Percentiles rank a stretch among this genome's conserved stretches.
These are phyloP conservation scores for Rhinichthys klamathensis DNA, from an alignment of 2,113 vertebrate genomes.

Conservation along the genomic window DNA sequence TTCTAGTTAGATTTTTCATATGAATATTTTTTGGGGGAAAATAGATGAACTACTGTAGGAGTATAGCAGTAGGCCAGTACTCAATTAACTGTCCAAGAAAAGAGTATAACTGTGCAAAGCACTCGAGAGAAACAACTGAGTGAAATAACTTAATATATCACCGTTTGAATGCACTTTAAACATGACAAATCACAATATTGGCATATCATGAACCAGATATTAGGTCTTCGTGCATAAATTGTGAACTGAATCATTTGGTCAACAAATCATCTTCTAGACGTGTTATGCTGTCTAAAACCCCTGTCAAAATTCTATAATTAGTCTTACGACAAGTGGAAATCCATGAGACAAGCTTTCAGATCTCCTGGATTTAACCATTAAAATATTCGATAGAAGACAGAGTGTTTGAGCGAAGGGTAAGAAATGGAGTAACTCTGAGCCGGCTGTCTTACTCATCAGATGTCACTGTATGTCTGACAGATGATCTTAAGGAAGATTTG, in stretches of 20 bases:
- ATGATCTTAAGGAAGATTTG: constrained; percentile 88
- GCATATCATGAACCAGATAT: background rate
- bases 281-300: background rate
- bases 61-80: background rate
- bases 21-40: background rate
- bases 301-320: background rate
- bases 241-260: background rate
- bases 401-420: background rate
- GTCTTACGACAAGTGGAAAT: background rate
- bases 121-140: background rate
- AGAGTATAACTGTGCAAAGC: background rate
- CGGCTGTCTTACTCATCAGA: background rate
- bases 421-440: background rate
- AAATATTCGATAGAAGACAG: background rate
- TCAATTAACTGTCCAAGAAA: background rate
- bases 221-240: background rate
- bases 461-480: constrained; percentile 67
- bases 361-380: background rate
- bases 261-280: background rate
- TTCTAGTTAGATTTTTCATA: too few species aligned
- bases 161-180: background rate
- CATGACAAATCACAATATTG: background rate
- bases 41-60: background rate
- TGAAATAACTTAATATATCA: background rate
- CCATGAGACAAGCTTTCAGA: background rate